Percentiles rank a stretch among this genome's conserved stretches.
Evolutionary conservation across 1,140 invertebrate genomes (phyloP).

Genomic region (Cryptotermes secundus): DNA sequence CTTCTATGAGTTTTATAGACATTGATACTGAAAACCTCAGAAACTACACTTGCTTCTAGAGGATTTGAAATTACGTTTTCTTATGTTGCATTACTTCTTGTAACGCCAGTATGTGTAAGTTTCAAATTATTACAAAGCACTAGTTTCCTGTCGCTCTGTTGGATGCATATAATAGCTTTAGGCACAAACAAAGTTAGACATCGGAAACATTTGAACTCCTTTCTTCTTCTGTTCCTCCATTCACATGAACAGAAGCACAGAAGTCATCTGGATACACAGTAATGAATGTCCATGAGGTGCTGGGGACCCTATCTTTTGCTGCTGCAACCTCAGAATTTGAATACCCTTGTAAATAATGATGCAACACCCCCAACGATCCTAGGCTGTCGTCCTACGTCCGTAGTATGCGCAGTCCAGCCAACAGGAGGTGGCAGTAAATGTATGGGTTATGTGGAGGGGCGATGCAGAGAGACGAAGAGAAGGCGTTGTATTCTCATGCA

Average conservation of each 20-base stretch:
- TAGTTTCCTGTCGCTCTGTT: background rate
- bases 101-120: background rate
- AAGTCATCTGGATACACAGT: background rate
- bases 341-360: background rate
- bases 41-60: too few species aligned
- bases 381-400: background rate
- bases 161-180: background rate
- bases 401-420: background rate
- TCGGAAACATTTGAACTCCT: background rate
- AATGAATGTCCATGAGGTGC: slow-evolving; percentile 13
- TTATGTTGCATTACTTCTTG: too few species aligned
- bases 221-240: background rate
- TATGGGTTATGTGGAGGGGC: background rate
- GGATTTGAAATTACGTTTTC: too few species aligned
- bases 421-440: background rate
- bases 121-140: background rate
- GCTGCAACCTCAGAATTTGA: background rate
- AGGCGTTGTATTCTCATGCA: slow-evolving; percentile 18
- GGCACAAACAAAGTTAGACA: background rate
- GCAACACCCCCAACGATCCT: background rate
- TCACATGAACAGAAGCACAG: background rate
- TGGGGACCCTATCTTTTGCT: slow-evolving; percentile 1
- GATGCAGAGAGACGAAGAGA: background rate
- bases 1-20: too few species aligned
- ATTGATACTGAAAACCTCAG: too few species aligned